Base-by-base conservation (phyloP, 2,888 invertebrate genomes). In the Metopia argyrocephala region DNA sequence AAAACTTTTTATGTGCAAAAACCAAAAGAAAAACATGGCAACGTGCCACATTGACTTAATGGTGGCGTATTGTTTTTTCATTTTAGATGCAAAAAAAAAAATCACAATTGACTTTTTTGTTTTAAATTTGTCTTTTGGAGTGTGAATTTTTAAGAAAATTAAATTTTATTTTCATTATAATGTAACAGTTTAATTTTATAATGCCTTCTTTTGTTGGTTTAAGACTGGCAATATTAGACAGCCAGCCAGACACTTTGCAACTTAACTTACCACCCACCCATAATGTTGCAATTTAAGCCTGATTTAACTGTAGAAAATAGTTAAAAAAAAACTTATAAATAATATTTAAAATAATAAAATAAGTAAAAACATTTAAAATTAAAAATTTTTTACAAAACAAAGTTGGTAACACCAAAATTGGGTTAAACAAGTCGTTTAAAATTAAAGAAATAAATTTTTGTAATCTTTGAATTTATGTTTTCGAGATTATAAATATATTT, bases 381-480 rank as follows among this genome's bases (percentile, higher is more conserved):
- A 38, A 38, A 12, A 9, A 38, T 15, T 12, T 38, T 15, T 9
- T 38, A 12, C 12, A 15, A 38, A 15, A 12, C n/a, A 64, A 50
- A 9, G 23, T 50, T 64, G 23, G 12, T 61, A 12, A 31, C 25
- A 45, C 21, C 27, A 57, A 73, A 78, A 66, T 73, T 66, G 31
- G 71, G 78, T 78, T 65, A 59, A 65, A 61, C 38, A 71, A 69
- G 74, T 45, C 64, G 52, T 25, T 54, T 54, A 38, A 38, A 38
- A 38, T 38, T 2, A 38, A 38, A 38, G 9, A 38, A 12, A 12
- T 31, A 12, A 31, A 12, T 31, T 31, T 31, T 31, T 12, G 7
- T 38, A 38, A 38, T 38, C 38, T 38, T 38, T 38, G 15, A 15
- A 38, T 38, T 38, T 38, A 38, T 38, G n/a, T n/a, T n/a, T n/a